phyloP scores from a whole-genome alignment of 1,140 invertebrate genomes.

The Brachionus koreanus region DNA sequence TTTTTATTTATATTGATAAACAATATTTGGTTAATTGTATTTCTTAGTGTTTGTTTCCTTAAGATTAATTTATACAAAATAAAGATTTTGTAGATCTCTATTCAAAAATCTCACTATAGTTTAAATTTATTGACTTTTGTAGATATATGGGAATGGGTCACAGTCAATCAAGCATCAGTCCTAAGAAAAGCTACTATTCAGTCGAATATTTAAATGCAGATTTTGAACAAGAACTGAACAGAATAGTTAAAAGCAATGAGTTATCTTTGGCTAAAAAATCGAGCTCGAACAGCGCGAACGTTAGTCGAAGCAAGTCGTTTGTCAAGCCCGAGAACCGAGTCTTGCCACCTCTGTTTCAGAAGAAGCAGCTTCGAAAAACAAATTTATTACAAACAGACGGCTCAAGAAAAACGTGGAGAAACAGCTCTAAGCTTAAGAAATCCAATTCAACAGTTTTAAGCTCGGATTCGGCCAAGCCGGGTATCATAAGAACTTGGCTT shows the following conservation, averaged over 20 bases:
- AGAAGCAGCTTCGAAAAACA: background rate
- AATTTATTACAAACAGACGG: conserved; percentile 29
- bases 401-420: conserved; percentile 17
- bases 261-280: background rate
- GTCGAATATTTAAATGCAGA: conserved; percentile 39
- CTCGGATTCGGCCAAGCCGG: background rate
- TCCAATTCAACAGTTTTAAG: background rate
- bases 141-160: conserved; percentile 26
- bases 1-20: conserved; percentile 11
- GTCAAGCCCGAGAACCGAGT: conserved; percentile 21
- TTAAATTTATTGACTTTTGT: background rate
- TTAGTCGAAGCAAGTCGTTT: background rate
- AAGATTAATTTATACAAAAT: background rate
- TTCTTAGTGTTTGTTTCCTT: conserved; percentile 3
- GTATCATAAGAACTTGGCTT: background rate
- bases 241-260: background rate
- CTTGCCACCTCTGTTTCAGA: background rate
- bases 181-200: conserved; percentile 40
- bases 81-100: background rate
- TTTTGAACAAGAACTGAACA: conserved; percentile 21
- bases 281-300: background rate
- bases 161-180: conserved; percentile 13
- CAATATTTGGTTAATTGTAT: conserved; percentile 19
- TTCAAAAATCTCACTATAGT: background rate
- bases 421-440: background rate